Conservation (phyloP, 2,888 invertebrate species). For the Parnassius mnemosyne region DNA sequence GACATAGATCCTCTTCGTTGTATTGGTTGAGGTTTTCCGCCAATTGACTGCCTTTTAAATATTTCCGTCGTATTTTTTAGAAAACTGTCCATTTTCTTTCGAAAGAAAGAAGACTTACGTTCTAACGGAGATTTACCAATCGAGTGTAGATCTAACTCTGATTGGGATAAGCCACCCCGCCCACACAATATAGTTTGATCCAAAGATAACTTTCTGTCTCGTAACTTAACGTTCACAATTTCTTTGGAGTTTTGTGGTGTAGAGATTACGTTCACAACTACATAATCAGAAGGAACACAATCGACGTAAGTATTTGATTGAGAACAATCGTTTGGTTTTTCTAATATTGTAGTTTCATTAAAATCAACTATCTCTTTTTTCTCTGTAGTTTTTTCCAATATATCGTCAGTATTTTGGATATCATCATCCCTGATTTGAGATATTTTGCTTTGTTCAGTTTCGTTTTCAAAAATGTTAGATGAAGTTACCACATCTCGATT, state of each 20-base stretch:
- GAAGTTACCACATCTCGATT: constrained; percentile 47
- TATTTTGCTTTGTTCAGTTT: constrained; percentile 27
- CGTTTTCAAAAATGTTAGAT: constrained; percentile 25
- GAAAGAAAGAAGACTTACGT: constrained; percentile 71
- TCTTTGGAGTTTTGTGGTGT: neutral
- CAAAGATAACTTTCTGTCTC: constrained; percentile 65
- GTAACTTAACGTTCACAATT: constrained; percentile 2
- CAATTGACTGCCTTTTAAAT: constrained; percentile 57
- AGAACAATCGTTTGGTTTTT: neutral
- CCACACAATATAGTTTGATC: constrained; percentile 62
- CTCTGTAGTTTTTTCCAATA: neutral
- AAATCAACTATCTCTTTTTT: neutral
- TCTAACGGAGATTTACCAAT: constrained; percentile 69
- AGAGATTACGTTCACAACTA: neutral
- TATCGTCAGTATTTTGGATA: neutral
- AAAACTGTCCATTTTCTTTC: constrained; percentile 72
- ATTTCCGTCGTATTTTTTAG: constrained; percentile 70
- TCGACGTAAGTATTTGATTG: constrained; percentile 1
- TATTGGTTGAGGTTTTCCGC: constrained; percentile 42
- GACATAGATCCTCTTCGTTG: constrained; percentile 61
- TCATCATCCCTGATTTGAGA: neutral
- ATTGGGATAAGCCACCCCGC: constrained; percentile 62
- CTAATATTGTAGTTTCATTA: neutral
- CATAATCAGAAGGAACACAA: neutral
- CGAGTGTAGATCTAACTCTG: constrained; percentile 66